A percentile compares a stretch with the other conserved stretches of the same genome.
Conservation (phyloP, 2,888 invertebrate species). For the Elysia crispata region DNA sequence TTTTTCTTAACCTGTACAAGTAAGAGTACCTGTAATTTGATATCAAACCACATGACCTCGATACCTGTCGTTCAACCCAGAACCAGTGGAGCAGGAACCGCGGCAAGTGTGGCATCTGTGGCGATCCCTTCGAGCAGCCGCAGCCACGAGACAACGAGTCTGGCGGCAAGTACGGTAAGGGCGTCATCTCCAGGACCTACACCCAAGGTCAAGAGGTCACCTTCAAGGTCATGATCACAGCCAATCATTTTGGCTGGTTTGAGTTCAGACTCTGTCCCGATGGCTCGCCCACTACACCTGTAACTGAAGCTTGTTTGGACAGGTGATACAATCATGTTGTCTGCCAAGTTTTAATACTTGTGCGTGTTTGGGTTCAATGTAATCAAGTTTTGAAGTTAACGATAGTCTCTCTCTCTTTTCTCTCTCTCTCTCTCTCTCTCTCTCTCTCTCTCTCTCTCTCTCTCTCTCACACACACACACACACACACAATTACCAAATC, state of each 20-base stretch:
- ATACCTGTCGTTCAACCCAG: constrained; percentile 22
- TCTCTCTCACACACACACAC: not conserved
- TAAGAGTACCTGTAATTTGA: too few species aligned
- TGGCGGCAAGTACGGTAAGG: constrained; percentile 66
- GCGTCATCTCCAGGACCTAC: constrained; percentile 71
- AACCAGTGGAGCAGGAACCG: constrained; percentile 44
- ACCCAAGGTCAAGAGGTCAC: constrained; percentile 43
- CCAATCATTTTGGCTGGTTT: constrained; percentile 54
- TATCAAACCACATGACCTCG: too few species aligned
- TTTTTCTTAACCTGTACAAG: too few species aligned
- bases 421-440: not conserved
- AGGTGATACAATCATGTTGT: not conserved
- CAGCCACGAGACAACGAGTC: constrained; percentile 50
- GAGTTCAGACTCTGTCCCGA: constrained; percentile 54
- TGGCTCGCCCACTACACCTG: constrained; percentile 46
- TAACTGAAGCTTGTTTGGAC: constrained; percentile 53
- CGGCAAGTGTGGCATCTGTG: constrained; percentile 53
- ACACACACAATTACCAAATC: too few species aligned
- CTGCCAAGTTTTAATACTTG: too few species aligned
- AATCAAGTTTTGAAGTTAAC: too few species aligned
- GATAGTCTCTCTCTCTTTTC: not conserved
- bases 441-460: constrained; percentile 11
- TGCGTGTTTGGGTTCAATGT: too few species aligned
- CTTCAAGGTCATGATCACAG: constrained; percentile 48
- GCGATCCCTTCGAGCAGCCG: constrained; percentile 46